Percentiles rank a stretch among this genome's conserved stretches.
Conservation (phyloP, 2,113 vertebrate species). For the Vicugna pacos region DNA sequence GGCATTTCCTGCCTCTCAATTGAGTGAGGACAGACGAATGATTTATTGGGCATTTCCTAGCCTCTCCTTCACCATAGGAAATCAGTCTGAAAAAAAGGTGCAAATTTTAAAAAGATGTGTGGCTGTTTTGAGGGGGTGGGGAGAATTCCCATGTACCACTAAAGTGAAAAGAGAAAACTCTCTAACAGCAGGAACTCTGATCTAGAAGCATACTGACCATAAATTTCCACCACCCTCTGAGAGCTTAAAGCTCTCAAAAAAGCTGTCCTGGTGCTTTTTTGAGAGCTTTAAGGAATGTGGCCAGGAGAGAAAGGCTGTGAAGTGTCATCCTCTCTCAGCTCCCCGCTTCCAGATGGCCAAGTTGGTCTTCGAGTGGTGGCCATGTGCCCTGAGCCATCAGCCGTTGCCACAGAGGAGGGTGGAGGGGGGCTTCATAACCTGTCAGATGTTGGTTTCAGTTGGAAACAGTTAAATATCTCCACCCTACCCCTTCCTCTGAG, state of each 20-base stretch:
- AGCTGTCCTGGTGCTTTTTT: not conserved
- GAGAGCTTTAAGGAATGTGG: too few relatives aligned
- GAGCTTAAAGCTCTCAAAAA: conserved; percentile 38
- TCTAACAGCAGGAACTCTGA: conserved; percentile 64
- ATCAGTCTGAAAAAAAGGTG: conserved; percentile 74
- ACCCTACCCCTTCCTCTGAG: not conserved
- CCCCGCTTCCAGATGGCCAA: not conserved
- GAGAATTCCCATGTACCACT: conserved; percentile 72
- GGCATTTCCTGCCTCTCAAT: conserved; percentile 82
- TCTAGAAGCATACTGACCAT: conserved; percentile 11
- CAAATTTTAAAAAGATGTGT: conserved; percentile 82
- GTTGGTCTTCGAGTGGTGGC: not conserved
- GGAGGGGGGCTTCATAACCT: not conserved
- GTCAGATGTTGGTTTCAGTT: conserved; percentile 6
- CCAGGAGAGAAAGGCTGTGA: not conserved
- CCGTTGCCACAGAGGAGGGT: not conserved
- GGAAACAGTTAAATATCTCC: not conserved
- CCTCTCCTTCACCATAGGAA: conserved; percentile 77
- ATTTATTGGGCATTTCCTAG: conserved; percentile 83
- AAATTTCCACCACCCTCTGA: conserved; percentile 55
- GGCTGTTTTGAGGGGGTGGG: conserved; percentile 43
- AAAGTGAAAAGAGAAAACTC: conserved; percentile 62
- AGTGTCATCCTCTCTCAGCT: not conserved
- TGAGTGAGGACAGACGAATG: conserved; percentile 81
- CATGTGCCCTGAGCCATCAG: not conserved